Evolutionary conservation across 2,113 vertebrate genomes (phyloP).

Genomic region (Gambusia holbrooki): DNA sequence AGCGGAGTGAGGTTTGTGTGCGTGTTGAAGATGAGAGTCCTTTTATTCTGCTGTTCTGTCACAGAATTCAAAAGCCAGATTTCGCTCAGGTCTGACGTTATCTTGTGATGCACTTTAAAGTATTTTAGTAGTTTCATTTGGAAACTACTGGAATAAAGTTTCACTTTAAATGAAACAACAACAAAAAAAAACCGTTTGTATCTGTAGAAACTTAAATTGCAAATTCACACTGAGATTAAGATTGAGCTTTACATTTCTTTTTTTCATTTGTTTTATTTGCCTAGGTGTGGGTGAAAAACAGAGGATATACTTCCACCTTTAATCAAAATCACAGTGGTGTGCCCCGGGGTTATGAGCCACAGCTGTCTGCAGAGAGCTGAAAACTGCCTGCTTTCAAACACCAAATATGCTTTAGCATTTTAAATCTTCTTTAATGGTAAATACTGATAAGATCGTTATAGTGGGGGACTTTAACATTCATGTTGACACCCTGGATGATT

Average conservation of each 20-base stretch:
- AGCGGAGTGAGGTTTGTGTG: background rate
- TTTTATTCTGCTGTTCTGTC: slow-evolving; percentile 21
- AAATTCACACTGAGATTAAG: background rate
- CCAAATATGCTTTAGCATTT: too few species aligned
- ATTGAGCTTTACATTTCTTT: background rate
- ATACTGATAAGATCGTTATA: too few species aligned
- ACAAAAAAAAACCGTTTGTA: background rate
- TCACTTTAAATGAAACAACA: background rate
- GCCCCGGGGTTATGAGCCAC: too few species aligned
- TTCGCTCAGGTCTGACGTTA: background rate
- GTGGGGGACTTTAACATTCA: too few species aligned
- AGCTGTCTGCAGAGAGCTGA: too few species aligned
- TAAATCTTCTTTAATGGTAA: too few species aligned
- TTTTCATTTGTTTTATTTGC: background rate
- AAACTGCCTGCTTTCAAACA: too few species aligned
- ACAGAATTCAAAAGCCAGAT: background rate
- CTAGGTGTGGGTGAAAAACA: too few species aligned
- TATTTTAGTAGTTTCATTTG: background rate
- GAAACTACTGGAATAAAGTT: background rate
- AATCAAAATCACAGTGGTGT: too few species aligned
- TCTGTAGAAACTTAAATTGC: background rate
- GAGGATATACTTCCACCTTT: too few species aligned
- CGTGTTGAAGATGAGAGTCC: background rate
- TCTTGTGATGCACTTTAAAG: background rate
- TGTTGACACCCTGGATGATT: too few species aligned